Percentiles rank a stretch among this genome's conserved stretches.
These are phyloP conservation scores for Rhinogobius similis DNA, from an alignment of 2,113 vertebrate genomes.

Conservation along the genomic window DNA sequence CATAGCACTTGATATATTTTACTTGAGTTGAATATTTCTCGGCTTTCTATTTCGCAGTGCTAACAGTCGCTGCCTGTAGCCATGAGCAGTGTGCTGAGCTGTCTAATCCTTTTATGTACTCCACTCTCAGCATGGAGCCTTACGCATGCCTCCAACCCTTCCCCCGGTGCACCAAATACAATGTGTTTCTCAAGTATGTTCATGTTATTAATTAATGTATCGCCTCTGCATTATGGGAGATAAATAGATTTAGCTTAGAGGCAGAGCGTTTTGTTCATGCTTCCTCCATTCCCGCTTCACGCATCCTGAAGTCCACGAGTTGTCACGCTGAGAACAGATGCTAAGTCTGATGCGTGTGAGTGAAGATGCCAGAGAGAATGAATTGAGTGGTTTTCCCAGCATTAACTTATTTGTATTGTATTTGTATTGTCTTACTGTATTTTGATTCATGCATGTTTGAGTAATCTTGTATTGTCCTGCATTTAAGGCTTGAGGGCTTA, in stretches of 20 bases:
- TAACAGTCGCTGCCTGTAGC: constrained; percentile 38
- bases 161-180: constrained; percentile 1
- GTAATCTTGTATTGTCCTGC: too few relatives aligned
- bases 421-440: too few relatives aligned
- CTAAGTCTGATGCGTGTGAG: constrained; percentile 15
- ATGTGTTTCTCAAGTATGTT: constrained; percentile 13
- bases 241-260: constrained; percentile 26
- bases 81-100: constrained; percentile 55
- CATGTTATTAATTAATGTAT: constrained; percentile 13
- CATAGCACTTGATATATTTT: constrained; percentile 15
- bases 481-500: too few relatives aligned
- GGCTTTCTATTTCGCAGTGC: constrained; percentile 40
- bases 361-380: not conserved
- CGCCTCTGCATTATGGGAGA: constrained; percentile 7
- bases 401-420: too few relatives aligned
- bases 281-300: too few relatives aligned
- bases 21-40: constrained; percentile 27
- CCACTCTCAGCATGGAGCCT: constrained; percentile 43
- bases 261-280: not conserved
- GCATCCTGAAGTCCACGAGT: constrained; percentile 19
- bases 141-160: constrained; percentile 34
- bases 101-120: constrained; percentile 62
- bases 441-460: too few relatives aligned
- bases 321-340: constrained; percentile 12
- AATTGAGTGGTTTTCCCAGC: not conserved